Conservation (phyloP, 2,888 invertebrate species). For the Oxyteleia sp. region DNA sequence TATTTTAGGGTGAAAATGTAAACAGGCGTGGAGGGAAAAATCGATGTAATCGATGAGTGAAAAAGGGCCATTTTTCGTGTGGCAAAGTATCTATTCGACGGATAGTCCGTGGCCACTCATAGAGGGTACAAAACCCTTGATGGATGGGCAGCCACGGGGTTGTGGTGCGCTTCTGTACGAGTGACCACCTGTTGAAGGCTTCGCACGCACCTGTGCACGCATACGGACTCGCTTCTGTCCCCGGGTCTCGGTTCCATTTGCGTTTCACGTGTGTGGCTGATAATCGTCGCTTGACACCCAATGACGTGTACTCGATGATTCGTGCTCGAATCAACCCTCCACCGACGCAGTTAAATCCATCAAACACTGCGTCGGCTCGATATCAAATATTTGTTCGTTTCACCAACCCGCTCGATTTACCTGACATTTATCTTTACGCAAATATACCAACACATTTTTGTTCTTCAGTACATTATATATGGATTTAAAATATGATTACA, state of each 20-base stretch:
- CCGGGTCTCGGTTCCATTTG: slow-evolving; percentile 51
- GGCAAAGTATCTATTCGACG: slow-evolving; percentile 69
- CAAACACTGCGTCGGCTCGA: slow-evolving; percentile 44
- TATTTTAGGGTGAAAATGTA: slow-evolving; percentile 48
- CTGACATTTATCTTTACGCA: slow-evolving; percentile 23
- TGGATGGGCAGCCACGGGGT: slow-evolving; percentile 86
- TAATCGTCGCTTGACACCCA: slow-evolving; percentile 70
- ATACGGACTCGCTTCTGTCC: slow-evolving; percentile 77
- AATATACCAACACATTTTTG: neutral
- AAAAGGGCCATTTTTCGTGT: slow-evolving; percentile 74
- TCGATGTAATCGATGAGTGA: slow-evolving; percentile 75
- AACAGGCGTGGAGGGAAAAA: slow-evolving; percentile 32
- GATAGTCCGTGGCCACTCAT: slow-evolving; percentile 78
- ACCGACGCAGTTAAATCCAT: slow-evolving; percentile 45
- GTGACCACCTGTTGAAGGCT: slow-evolving; percentile 87
- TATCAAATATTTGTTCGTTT: slow-evolving; percentile 63
- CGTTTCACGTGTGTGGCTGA: slow-evolving; percentile 51
- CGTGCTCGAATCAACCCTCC: slow-evolving; percentile 44
- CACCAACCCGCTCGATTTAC: slow-evolving; percentile 9
- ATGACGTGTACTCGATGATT: slow-evolving; percentile 66
- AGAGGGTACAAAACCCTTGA: slow-evolving; percentile 86
- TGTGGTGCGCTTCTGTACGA: slow-evolving; percentile 79
- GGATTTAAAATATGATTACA: neutral
- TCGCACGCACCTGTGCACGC: slow-evolving; percentile 86
- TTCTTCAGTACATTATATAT: neutral